Evolutionary conservation across 1,140 invertebrate genomes (phyloP).

Genomic region (Hylaeus anthracinus): DNA sequence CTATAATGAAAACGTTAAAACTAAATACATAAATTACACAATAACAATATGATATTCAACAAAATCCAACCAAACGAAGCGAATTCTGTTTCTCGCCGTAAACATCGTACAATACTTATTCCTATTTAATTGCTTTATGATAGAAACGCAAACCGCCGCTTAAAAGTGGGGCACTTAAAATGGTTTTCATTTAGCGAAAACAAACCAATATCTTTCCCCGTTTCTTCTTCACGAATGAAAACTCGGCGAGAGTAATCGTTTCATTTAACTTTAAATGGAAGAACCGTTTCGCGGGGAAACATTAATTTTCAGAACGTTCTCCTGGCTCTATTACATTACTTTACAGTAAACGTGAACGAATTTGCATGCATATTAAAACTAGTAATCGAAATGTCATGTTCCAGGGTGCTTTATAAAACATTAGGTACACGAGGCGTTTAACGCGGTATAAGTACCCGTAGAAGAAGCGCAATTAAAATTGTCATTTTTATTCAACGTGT

Average conservation of each 20-base stretch:
- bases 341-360: neutral
- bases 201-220: conserved; percentile 13
- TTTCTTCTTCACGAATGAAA: neutral
- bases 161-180: neutral
- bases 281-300: neutral
- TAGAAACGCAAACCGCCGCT: neutral
- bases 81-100: too few species aligned
- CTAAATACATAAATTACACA: too few species aligned
- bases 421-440: too few species aligned
- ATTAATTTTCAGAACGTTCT: conserved; percentile 3
- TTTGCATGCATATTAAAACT: neutral
- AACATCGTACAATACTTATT: neutral
- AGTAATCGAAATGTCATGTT: neutral
- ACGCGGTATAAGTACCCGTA: too few species aligned
- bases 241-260: neutral
- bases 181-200: neutral
- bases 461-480: too few species aligned
- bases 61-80: neutral
- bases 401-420: too few species aligned
- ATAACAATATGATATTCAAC: too few species aligned
- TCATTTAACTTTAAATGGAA: conserved; percentile 5
- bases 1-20: too few species aligned
- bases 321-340: neutral
- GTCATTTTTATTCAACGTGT: too few species aligned
- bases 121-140: neutral